phyloP scores from a whole-genome alignment of 1,140 invertebrate species.

The Heliothis virescens region DNA sequence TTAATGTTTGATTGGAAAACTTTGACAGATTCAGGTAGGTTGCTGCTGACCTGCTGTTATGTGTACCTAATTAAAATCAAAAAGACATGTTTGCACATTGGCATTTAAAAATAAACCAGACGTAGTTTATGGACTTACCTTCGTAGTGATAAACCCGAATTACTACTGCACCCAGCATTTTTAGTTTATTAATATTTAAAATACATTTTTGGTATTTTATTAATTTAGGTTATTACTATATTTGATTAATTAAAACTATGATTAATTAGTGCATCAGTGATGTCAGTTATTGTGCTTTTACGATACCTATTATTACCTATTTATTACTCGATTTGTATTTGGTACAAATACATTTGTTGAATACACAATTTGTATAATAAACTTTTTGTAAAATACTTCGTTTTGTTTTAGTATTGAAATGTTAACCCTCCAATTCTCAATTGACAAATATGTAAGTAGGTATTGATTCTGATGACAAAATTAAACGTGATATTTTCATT shows the following conservation, averaged over 20 bases:
- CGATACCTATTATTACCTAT: conserved; percentile 26
- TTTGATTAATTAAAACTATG: neutral
- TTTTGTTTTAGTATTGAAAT: conserved; percentile 9
- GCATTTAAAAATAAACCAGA: too few relatives aligned
- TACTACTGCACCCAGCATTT: conserved; percentile 37
- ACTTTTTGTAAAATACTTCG: conserved; percentile 48
- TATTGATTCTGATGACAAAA: too few relatives aligned
- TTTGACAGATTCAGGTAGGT: too few relatives aligned
- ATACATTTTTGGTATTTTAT: conserved; percentile 45
- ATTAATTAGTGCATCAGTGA: conserved; percentile 7
- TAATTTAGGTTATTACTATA: conserved; percentile 13
- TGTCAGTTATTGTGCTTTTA: conserved; percentile 29
- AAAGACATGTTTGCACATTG: too few relatives aligned
- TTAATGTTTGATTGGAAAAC: too few relatives aligned
- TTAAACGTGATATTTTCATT: too few relatives aligned
- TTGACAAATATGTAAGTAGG: too few relatives aligned
- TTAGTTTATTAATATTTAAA: conserved; percentile 24
- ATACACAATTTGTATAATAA: conserved; percentile 59
- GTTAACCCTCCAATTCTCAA: neutral
- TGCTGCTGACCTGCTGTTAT: too few relatives aligned
- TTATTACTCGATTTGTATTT: conserved; percentile 51
- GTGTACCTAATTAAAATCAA: too few relatives aligned
- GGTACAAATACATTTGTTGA: conserved; percentile 53
- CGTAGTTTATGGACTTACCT: conserved; percentile 34
- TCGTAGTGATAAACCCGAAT: conserved; percentile 36